Evolutionary conservation across 2,888 invertebrate species (phyloP), one percentile per base, ranked within the genome.

Genomic region (Desoria tigrina): DNA sequence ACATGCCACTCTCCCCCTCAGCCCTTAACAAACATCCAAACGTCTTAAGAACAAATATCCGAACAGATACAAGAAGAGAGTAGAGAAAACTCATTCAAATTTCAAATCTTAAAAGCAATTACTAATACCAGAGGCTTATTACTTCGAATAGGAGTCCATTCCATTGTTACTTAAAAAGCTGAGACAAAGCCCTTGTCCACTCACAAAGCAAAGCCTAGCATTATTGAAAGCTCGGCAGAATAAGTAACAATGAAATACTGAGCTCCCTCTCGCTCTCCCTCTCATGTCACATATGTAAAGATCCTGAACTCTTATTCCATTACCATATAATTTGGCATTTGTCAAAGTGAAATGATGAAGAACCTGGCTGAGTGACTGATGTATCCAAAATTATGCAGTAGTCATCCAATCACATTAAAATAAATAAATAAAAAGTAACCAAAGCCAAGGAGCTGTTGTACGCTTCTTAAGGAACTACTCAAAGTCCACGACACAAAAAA

Each of bases 341-440:
- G 56, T 57, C 56, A 57, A 57, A 32, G 23, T 21, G 24, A 37
- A 57, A 57, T 57, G 42, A 57, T 37, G 37, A 57, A 57, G 3
- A 39, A 39, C 37, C 32, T 32, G 32, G 28, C 28, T 55, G 55
- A 55, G 55, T 55, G 55, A 55, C 55, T 55, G 26, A 57, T 42
- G 56, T 57, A 37, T 42, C 39, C 18, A 39, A 57, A 57, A 57
- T 39, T 57, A 57, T 57, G 39, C 56, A 39, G 39, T 14, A 57
- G 32, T 45, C 45, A 45, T 45, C 45, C 45, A 6, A 21, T 60
- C 45, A 56, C 57, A 28, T 37, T 24, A 32, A 27, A 45, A n/a
- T 21, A 21, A 24, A 32, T 18, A 23, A n/a, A 32, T 4, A 18
- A n/a, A n/a, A 14, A 27, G 11, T 28, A 49, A 26, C 18, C 14